These are phyloP conservation scores for Galerucella calmariensis DNA, from an alignment of 2,888 invertebrate species.

Conservation along the genomic window DNA sequence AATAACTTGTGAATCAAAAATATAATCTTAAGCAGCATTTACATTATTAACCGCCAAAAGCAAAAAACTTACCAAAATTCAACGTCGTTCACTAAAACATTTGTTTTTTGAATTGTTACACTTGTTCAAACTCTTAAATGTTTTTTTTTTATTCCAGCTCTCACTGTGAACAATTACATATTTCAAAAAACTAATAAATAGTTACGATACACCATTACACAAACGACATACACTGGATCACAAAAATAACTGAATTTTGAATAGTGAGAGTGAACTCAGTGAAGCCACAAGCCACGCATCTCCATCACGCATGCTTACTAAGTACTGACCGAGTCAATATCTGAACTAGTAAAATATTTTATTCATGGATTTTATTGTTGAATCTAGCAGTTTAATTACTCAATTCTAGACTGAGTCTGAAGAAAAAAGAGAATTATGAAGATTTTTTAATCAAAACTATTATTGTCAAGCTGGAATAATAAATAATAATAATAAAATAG, in stretches of 20 bases:
- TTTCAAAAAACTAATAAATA: not conserved
- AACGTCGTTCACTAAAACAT: not conserved
- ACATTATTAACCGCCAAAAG: conserved; percentile 1
- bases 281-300: not conserved
- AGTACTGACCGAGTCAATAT: not conserved
- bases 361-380: not conserved
- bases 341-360: not conserved
- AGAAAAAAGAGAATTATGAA: not conserved
- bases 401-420: not conserved
- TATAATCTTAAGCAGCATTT: not conserved
- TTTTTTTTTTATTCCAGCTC: not conserved
- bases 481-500: not conserved
- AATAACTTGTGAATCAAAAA: not conserved
- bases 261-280: not conserved
- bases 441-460: not conserved
- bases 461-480: no score
- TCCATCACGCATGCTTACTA: not conserved
- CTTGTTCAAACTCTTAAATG: not conserved
- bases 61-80: not conserved
- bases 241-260: not conserved
- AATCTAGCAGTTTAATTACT: not conserved
- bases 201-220: not conserved
- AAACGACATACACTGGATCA: not conserved
- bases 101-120: not conserved
- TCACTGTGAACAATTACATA: not conserved